phyloP scores from a whole-genome alignment of 2,797 vertebrate genomes.

The Parambassis ranga region DNA sequence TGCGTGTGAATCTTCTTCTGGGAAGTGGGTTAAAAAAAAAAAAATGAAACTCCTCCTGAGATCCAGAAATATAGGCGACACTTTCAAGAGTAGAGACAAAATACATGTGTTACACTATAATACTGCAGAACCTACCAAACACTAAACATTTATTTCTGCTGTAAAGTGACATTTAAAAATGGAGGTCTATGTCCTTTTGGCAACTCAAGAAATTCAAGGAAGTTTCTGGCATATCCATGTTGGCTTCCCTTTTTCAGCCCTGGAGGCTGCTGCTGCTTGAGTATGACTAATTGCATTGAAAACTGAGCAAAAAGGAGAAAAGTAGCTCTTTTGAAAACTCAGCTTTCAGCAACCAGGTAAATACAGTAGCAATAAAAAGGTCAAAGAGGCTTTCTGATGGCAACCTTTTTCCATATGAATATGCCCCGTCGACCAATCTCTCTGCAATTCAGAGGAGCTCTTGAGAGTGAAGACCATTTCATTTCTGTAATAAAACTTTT shows the following conservation, averaged over 20 bases:
- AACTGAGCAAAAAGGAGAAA: conserved; percentile 20
- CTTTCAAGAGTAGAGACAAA: background rate
- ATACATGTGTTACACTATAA: background rate
- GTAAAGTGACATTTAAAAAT: too few species aligned
- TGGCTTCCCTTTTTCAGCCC: too few species aligned
- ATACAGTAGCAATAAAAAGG: conserved; percentile 26
- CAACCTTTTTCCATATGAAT: conserved; percentile 33
- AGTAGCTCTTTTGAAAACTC: conserved; percentile 16
- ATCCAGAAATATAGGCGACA: background rate
- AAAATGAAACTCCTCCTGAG: background rate
- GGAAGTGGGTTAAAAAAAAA: background rate
- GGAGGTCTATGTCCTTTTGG: too few species aligned
- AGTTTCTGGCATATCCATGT: background rate
- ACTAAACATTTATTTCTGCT: too few species aligned
- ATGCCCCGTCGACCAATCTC: conserved; percentile 21
- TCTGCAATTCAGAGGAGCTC: conserved; percentile 29
- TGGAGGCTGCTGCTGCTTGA: too few species aligned
- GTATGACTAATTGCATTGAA: conserved; percentile 8
- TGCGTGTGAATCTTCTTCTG: background rate
- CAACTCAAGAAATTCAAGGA: too few species aligned
- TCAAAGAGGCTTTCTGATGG: conserved; percentile 32
- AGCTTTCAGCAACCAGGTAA: conserved; percentile 8
- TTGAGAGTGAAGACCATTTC: conserved; percentile 55
- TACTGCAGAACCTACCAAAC: background rate
- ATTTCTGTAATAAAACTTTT: conserved; percentile 47